Percentiles rank a stretch among this genome's conserved stretches.
Evolutionary conservation across 2,888 invertebrate genomes (phyloP).

Genomic region (Dromius quadrimaculatus): DNA sequence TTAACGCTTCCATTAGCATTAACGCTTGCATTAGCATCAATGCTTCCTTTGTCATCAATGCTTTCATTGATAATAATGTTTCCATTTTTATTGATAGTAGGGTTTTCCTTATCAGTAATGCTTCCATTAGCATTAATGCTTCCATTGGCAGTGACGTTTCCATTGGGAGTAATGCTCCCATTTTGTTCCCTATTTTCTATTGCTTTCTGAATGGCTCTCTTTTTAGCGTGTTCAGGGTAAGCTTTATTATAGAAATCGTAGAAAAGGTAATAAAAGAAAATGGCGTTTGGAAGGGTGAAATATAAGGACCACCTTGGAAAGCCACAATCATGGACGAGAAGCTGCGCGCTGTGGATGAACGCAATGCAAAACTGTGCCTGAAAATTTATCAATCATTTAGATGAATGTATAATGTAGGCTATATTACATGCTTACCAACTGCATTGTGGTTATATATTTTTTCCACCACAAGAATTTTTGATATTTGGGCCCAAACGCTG

Average conservation of each 20-base stretch:
- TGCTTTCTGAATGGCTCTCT: conserved; percentile 39
- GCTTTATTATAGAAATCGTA: conserved; percentile 90
- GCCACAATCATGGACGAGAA: conserved; percentile 88
- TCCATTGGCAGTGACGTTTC: neutral
- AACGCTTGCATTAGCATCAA: neutral
- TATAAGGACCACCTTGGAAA: conserved; percentile 87
- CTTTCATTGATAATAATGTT: neutral
- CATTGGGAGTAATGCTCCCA: neutral
- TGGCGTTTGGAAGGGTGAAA: conserved; percentile 89
- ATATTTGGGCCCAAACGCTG: conserved; percentile 80
- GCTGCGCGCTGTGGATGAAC: conserved; percentile 87
- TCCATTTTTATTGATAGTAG: neutral
- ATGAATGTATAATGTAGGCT: neutral
- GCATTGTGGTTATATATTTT: conserved; percentile 83
- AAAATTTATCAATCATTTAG: conserved; percentile 58
- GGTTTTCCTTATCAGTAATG: neutral
- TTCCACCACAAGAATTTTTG: conserved; percentile 88
- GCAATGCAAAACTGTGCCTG: conserved; percentile 92
- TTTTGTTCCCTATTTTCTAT: conserved; percentile 32
- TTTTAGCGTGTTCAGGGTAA: conserved; percentile 65
- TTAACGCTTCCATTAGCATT: neutral
- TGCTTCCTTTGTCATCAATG: neutral
- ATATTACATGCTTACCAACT: conserved; percentile 83
- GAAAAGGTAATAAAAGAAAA: conserved; percentile 94
- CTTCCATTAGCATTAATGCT: neutral